A percentile compares a stretch with the other conserved stretches of the same genome.
These are phyloP conservation scores for Sebastes steindachneri DNA, from an alignment of 2,797 vertebrate species.

Conservation along the genomic window DNA sequence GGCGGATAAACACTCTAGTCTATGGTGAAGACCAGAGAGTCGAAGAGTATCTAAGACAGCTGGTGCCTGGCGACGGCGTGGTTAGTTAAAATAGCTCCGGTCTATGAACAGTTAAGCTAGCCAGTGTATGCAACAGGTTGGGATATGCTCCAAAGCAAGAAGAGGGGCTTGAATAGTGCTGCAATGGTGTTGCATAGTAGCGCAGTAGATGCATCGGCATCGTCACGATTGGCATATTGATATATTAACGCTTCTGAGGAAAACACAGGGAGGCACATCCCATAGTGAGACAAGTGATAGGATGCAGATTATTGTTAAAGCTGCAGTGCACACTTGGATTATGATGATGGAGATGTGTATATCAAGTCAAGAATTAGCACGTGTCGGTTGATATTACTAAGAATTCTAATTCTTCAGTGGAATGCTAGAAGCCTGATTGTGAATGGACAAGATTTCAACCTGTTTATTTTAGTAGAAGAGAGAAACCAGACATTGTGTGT, in stretches of 20 bases:
- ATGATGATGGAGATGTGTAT: not conserved
- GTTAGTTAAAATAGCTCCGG: too few relatives aligned
- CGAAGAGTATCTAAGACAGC: not conserved
- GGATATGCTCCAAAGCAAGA: not conserved
- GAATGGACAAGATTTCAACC: constrained; percentile 6
- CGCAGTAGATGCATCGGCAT: not conserved
- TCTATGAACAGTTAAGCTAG: not conserved
- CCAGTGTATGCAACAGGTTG: not conserved
- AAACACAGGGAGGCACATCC: not conserved
- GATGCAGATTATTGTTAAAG: not conserved
- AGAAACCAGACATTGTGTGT: not conserved
- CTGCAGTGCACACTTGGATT: not conserved
- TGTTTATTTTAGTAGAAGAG: not conserved
- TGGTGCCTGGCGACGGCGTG: too few relatives aligned
- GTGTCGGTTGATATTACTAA: not conserved
- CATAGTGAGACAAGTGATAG: not conserved
- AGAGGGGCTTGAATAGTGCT: not conserved
- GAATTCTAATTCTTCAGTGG: not conserved
- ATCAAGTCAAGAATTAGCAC: not conserved
- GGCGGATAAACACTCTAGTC: not conserved
- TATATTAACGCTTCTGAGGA: not conserved
- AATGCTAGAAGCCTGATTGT: constrained; percentile 4
- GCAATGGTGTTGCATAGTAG: not conserved
- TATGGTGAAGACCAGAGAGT: not conserved
- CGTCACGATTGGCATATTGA: not conserved